Evolutionary conservation across 2,888 invertebrate species (phyloP).

Genomic region (Gastracanthus pulcherrimus): DNA sequence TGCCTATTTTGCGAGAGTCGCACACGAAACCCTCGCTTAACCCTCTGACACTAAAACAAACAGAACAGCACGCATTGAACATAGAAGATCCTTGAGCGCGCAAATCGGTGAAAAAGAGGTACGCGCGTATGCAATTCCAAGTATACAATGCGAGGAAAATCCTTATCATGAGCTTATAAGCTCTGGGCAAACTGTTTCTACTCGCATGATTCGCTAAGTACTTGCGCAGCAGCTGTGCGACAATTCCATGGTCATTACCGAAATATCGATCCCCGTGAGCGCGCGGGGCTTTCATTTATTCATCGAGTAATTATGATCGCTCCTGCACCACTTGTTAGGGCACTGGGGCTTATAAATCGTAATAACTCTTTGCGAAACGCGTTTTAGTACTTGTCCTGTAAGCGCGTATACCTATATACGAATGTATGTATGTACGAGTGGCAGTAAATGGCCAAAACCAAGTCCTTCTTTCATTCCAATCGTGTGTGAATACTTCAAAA

Average conservation of each 20-base stretch:
- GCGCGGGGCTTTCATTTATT: background rate
- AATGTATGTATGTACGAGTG: background rate
- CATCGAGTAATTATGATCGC: slow-evolving; percentile 28
- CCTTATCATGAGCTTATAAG: background rate
- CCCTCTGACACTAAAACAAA: background rate
- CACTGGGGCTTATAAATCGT: slow-evolving; percentile 12
- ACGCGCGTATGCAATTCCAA: too few relatives aligned
- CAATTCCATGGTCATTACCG: slow-evolving; percentile 29
- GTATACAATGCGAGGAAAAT: too few relatives aligned
- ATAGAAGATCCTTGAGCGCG: background rate
- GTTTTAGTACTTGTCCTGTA: slow-evolving; percentile 1
- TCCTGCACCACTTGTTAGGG: background rate
- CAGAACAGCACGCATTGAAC: too few relatives aligned
- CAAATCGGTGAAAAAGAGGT: too few relatives aligned
- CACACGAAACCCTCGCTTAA: too few relatives aligned
- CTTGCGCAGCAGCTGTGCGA: slow-evolving; percentile 27
- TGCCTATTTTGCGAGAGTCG: too few relatives aligned
- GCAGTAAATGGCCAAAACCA: slow-evolving; percentile 38
- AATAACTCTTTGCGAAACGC: slow-evolving; percentile 39
- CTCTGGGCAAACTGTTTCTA: background rate
- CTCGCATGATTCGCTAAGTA: too few relatives aligned
- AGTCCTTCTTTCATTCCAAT: too few relatives aligned
- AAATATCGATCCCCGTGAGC: slow-evolving; percentile 15
- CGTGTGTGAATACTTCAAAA: background rate
- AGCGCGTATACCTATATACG: background rate